phyloP scores from a whole-genome alignment of 2,797 vertebrate genomes.

The Acrocephalus scirpaceus region DNA sequence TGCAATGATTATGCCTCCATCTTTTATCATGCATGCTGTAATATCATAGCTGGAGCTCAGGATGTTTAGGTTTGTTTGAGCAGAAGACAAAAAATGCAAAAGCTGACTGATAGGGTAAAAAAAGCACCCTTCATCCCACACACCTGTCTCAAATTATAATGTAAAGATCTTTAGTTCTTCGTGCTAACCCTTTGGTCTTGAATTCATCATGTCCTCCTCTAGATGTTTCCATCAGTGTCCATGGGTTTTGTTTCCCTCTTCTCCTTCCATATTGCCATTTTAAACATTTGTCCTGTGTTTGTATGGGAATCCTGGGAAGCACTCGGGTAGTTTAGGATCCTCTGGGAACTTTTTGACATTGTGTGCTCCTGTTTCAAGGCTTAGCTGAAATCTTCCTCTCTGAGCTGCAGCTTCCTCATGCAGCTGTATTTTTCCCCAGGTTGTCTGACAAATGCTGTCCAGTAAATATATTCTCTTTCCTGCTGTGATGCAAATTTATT shows the following conservation, averaged over 20 bases:
- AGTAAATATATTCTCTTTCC: not conserved
- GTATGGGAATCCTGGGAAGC: not conserved
- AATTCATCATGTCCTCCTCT: not conserved
- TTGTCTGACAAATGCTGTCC: not conserved
- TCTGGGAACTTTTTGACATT: not conserved
- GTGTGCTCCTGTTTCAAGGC: not conserved
- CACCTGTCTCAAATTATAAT: accelerated
- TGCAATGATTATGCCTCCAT: not conserved
- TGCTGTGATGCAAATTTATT: not conserved
- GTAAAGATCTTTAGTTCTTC: not conserved
- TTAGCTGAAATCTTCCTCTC: not conserved
- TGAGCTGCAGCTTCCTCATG: not conserved
- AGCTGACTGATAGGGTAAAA: not conserved
- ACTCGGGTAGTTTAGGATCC: not conserved
- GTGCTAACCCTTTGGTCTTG: not conserved
- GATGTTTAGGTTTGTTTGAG: not conserved
- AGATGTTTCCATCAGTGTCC: not conserved
- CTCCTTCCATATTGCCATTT: not conserved
- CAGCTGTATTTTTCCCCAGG: not conserved
- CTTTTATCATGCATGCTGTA: not conserved
- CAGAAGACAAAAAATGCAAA: not conserved
- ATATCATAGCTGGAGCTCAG: not conserved
- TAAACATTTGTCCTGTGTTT: not conserved
- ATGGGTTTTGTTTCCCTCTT: not conserved
- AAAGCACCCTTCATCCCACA: not conserved